These are phyloP conservation scores for Phengaris arion DNA, from an alignment of 2,888 invertebrate genomes.

Conservation along the genomic window DNA sequence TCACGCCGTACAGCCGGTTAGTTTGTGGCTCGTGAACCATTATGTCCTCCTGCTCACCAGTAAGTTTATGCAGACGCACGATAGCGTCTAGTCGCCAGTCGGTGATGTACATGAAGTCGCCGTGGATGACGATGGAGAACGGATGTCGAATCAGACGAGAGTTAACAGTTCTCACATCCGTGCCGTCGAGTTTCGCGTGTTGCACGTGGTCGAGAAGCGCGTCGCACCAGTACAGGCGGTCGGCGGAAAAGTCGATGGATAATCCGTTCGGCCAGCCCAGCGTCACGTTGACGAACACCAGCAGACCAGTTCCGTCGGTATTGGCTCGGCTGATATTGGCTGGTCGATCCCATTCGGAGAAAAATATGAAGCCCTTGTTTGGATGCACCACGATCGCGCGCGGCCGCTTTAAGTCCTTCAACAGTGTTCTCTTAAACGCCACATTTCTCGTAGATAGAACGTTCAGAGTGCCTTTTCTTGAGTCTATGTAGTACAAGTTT, in stretches of 20 bases:
- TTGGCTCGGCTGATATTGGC: constrained; percentile 97
- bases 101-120: constrained; percentile 96
- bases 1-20: constrained; percentile 94
- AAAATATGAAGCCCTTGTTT: constrained; percentile 95
- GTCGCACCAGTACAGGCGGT: constrained; percentile 98
- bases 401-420: constrained; percentile 94
- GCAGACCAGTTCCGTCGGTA: constrained; percentile 91
- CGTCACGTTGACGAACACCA: constrained; percentile 93
- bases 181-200: constrained; percentile 94
- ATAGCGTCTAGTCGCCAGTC: constrained; percentile 98
- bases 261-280: constrained; percentile 99
- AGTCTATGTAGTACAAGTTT: constrained; percentile 97
- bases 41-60: constrained; percentile 92
- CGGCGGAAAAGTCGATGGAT: constrained; percentile 92
- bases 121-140: constrained; percentile 93
- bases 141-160: constrained; percentile 93
- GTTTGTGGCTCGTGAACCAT: constrained; percentile 93
- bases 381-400: constrained; percentile 98
- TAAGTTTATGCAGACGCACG: constrained; percentile 91
- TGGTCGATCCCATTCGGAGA: constrained; percentile 97
- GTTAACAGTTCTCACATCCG: constrained; percentile 93
- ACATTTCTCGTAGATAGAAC: constrained; percentile 94
- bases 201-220: constrained; percentile 97
- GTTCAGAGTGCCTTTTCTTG: constrained; percentile 95
- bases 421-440: constrained; percentile 88